A percentile compares a stretch with the other conserved stretches of the same genome.
These are phyloP conservation scores for Escarpia spicata DNA, from an alignment of 2,888 invertebrate genomes.

Conservation along the genomic window DNA sequence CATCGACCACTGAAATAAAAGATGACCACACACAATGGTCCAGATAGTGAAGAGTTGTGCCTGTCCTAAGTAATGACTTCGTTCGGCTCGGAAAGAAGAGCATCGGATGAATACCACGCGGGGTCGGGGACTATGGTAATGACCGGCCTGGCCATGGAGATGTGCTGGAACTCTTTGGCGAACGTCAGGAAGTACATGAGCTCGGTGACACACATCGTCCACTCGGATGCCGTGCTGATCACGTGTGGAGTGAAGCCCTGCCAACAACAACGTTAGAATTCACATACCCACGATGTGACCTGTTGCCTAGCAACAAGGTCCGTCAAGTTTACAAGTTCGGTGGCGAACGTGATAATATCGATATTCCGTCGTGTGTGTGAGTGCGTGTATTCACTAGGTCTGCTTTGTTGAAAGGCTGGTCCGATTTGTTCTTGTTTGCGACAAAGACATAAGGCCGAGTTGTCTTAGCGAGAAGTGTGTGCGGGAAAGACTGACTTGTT, in stretches of 20 bases:
- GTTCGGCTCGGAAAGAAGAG: not conserved
- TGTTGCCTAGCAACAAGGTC: too few species aligned
- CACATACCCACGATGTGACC: too few species aligned
- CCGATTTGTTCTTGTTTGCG: too few species aligned
- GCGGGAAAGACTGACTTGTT: too few species aligned
- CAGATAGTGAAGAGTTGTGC: not conserved
- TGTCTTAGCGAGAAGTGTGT: too few species aligned
- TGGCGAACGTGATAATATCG: too few species aligned
- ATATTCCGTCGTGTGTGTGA: too few species aligned
- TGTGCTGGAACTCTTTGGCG: constrained; percentile 73
- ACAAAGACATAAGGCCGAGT: too few species aligned
- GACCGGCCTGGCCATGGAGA: constrained; percentile 64
- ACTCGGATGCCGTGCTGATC: constrained; percentile 74
- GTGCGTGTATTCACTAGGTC: too few species aligned
- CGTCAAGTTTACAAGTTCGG: too few species aligned
- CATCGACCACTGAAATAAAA: not conserved
- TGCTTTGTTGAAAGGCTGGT: too few species aligned
- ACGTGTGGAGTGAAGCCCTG: constrained; percentile 75
- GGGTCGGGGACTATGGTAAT: constrained; percentile 25
- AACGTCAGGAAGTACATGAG: constrained; percentile 74
- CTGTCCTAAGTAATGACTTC: not conserved
- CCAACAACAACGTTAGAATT: constrained; percentile 26
- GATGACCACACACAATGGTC: not conserved
- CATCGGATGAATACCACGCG: not conserved
- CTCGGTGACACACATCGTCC: constrained; percentile 74